phyloP scores from a whole-genome alignment of 2,797 vertebrate genomes.

The Melanotaenia boesemani region DNA sequence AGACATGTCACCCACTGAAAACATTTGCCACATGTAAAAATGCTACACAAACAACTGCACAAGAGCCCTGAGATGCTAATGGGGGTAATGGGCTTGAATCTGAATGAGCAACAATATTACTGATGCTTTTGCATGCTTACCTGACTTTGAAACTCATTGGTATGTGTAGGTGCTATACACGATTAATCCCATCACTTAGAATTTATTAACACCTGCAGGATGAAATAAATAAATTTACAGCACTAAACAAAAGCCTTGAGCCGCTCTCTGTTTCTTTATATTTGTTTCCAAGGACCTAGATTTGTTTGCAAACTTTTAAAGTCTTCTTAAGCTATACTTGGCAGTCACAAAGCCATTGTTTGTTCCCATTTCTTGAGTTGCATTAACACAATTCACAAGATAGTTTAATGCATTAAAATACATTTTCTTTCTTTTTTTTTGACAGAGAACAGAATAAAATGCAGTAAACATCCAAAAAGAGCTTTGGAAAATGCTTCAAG shows the following conservation, averaged over 20 bases:
- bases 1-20: background rate
- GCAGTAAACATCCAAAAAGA: too few species aligned
- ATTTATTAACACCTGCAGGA: background rate
- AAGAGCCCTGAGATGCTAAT: background rate
- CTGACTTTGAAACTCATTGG: background rate
- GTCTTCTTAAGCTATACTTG: background rate
- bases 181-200: background rate
- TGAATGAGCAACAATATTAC: conserved; percentile 5
- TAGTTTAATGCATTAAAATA: too few species aligned
- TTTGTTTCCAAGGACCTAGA: too few species aligned
- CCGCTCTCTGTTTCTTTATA: too few species aligned
- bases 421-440: too few species aligned
- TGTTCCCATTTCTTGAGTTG: too few species aligned
- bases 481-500: too few species aligned
- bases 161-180: background rate
- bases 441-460: too few species aligned
- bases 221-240: background rate
- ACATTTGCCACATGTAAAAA: background rate
- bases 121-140: background rate
- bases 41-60: background rate
- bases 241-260: background rate
- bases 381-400: too few species aligned
- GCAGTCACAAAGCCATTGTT: too few species aligned
- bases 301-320: background rate
- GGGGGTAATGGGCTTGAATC: background rate